Evolutionary conservation across 2,797 vertebrate genomes (phyloP).

Genomic region (Lycodopsis pacificus): DNA sequence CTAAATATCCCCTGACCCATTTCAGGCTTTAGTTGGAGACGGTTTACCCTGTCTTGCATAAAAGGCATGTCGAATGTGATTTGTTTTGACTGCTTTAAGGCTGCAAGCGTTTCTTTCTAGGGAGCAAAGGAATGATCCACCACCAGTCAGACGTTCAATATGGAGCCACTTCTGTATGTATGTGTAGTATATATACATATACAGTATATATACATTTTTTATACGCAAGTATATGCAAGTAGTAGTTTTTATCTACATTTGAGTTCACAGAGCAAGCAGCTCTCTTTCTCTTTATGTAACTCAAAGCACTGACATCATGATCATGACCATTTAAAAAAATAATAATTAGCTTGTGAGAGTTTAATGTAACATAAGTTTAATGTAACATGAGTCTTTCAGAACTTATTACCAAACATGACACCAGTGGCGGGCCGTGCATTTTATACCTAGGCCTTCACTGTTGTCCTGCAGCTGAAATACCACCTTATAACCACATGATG

Average conservation of each 20-base stretch:
- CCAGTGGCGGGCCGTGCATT: too few relatives aligned
- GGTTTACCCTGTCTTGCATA: slow-evolving; percentile 46
- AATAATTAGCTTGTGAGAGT: too few relatives aligned
- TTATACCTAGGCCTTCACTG: too few relatives aligned
- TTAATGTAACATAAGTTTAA: neutral
- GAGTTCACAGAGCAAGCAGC: too few relatives aligned
- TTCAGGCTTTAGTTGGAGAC: slow-evolving; percentile 57
- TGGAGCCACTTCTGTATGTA: neutral
- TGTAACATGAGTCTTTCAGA: neutral
- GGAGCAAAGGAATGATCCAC: slow-evolving; percentile 8
- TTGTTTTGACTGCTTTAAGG: slow-evolving; percentile 1
- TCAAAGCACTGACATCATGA: too few relatives aligned
- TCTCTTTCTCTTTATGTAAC: neutral
- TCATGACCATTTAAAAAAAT: neutral
- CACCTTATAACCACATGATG: too few relatives aligned
- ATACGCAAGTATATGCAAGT: neutral
- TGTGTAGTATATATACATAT: neutral
- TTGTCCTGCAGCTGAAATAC: too few relatives aligned
- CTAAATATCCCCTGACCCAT: slow-evolving; percentile 74
- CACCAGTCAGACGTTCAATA: slow-evolving; percentile 14
- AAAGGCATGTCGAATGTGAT: slow-evolving; percentile 17
- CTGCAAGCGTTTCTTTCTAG: neutral
- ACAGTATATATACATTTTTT: neutral
- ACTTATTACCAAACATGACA: neutral
- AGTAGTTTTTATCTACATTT: neutral